Evolutionary conservation across 2,888 invertebrate species (phyloP).

Genomic region (Apoderus coryli): DNA sequence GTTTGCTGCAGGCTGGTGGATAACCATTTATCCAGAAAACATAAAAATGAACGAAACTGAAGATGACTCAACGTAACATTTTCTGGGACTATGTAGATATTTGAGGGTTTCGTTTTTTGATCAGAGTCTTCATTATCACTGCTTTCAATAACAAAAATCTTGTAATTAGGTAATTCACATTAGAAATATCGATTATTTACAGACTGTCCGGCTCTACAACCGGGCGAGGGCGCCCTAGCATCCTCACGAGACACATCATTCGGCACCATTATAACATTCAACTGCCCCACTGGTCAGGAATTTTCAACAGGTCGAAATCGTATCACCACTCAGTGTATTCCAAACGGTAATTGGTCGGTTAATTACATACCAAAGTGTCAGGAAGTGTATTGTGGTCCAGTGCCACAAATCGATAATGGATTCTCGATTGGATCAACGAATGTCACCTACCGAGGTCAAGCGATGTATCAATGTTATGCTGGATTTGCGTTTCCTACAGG

Average conservation of each 20-base stretch:
- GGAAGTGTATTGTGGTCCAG: slow-evolving; percentile 94
- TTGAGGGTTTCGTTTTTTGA: no score
- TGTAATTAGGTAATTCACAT: no score
- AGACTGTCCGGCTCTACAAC: slow-evolving; percentile 77
- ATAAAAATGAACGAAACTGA: no score
- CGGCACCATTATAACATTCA: slow-evolving; percentile 76
- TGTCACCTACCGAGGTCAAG: slow-evolving; percentile 84
- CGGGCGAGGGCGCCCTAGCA: slow-evolving; percentile 78
- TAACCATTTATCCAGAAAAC: no score
- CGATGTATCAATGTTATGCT: slow-evolving; percentile 93
- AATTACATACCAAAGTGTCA: slow-evolving; percentile 87
- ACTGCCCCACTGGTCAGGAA: slow-evolving; percentile 88
- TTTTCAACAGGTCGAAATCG: slow-evolving; percentile 79
- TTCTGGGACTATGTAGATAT: no score
- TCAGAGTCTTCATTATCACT: no score
- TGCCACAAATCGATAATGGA: slow-evolving; percentile 95
- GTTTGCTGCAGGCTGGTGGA: no score
- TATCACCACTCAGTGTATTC: slow-evolving; percentile 73
- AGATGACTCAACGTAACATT: no score
- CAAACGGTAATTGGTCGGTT: slow-evolving; percentile 84
- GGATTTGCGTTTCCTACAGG: slow-evolving; percentile 88
- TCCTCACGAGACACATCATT: slow-evolving; percentile 86
- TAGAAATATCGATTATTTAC: slow-evolving; percentile 18
- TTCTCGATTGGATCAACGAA: slow-evolving; percentile 92
- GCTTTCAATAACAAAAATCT: no score